Evolutionary conservation across 2,113 vertebrate genomes (phyloP).

Genomic region (Sebastes schlegelii): DNA sequence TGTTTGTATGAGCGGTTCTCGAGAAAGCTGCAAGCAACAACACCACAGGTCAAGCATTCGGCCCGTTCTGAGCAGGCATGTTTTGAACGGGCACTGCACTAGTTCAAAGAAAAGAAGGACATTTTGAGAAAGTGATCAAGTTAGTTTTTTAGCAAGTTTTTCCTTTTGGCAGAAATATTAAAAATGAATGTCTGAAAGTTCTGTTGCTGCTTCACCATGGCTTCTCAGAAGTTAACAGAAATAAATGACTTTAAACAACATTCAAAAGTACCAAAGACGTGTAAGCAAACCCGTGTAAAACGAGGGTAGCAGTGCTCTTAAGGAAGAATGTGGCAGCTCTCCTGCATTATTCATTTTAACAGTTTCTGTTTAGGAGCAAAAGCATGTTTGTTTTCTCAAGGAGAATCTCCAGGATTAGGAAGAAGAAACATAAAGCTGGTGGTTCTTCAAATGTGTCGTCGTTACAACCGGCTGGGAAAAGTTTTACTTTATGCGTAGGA

Average conservation of each 20-base stretch:
- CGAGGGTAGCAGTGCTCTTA: neutral
- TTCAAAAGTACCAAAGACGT: neutral
- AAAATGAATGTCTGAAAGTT: neutral
- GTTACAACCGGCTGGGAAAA: neutral
- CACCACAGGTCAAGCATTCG: too few species aligned
- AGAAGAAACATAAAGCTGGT: neutral
- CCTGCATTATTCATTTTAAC: constrained; percentile 10
- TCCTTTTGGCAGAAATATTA: neutral
- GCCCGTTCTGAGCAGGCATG: too few species aligned
- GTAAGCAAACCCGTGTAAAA: neutral
- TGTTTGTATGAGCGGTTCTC: too few species aligned
- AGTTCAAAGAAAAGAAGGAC: neutral
- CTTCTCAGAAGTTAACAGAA: neutral
- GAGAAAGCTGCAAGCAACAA: too few species aligned
- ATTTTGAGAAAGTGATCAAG: neutral
- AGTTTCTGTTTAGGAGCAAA: neutral
- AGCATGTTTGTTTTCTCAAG: neutral
- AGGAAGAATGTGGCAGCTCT: neutral
- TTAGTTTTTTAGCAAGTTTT: neutral
- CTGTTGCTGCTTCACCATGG: neutral
- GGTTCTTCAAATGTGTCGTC: neutral
- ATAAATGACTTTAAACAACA: neutral
- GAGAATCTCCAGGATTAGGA: neutral
- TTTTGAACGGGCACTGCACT: too few species aligned
- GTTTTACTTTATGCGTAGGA: neutral